These are phyloP conservation scores for Hemicrepidius hirtus DNA, from an alignment of 2,888 invertebrate species.

Conservation along the genomic window DNA sequence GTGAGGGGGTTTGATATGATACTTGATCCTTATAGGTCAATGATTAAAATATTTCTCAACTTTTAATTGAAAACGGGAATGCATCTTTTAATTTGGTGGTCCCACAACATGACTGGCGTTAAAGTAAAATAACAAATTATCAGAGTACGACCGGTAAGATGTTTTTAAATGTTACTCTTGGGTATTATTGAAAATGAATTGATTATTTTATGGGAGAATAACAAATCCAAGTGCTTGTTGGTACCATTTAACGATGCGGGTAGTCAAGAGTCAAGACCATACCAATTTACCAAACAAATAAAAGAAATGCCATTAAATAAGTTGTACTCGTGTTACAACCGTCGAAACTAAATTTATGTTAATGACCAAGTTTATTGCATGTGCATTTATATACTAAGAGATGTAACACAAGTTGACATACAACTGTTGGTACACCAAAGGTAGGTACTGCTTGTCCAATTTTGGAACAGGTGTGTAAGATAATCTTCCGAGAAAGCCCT, in stretches of 20 bases:
- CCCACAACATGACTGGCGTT: too few species aligned
- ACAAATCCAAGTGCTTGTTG: neutral
- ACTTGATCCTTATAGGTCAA: too few species aligned
- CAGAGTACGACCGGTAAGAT: too few species aligned
- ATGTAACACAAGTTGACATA: slow-evolving; percentile 22
- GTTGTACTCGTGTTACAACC: slow-evolving; percentile 32
- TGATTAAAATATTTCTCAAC: too few species aligned
- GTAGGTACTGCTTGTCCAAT: slow-evolving; percentile 16
- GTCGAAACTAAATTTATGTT: slow-evolving; percentile 37
- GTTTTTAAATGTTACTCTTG: too few species aligned
- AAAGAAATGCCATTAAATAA: slow-evolving; percentile 33
- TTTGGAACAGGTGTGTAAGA: slow-evolving; percentile 25
- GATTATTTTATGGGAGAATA: neutral
- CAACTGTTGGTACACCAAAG: slow-evolving; percentile 22
- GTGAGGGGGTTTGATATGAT: too few species aligned
- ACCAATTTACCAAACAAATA: slow-evolving; percentile 22
- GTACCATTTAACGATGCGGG: slow-evolving; percentile 28
- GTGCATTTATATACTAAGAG: slow-evolving; percentile 12
- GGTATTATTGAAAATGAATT: too few species aligned
- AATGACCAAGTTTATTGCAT: slow-evolving; percentile 26
- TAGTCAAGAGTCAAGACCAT: slow-evolving; percentile 16
- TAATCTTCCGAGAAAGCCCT: slow-evolving; percentile 13
- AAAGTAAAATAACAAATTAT: too few species aligned
- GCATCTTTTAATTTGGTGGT: too few species aligned
- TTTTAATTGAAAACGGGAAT: too few species aligned